Evolutionary conservation across 1,140 invertebrate genomes (phyloP), one percentile per base, ranked within the genome.

Genomic region (Psilanteris sp.): DNA sequence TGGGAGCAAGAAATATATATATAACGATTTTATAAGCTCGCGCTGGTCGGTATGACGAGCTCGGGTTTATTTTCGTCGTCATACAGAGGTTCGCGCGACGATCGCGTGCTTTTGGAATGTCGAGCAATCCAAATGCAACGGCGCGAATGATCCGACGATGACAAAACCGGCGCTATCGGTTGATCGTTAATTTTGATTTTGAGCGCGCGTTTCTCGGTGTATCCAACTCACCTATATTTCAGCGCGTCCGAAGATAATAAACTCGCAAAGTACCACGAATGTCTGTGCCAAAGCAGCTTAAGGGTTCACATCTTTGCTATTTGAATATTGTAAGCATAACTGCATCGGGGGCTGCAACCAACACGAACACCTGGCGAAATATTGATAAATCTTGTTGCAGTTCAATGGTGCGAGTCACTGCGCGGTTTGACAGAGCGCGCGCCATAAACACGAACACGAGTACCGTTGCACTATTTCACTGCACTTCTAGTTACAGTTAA

Each of bases 41-140:
- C 15, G 20, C 50, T 62, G 29, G 43, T 20, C 18, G 18, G 18
- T 5, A 20, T 20, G 18, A 20, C 18, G 18, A 20, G 18, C 18
- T 20, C 57, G 31, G 20, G 57, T 62, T 62, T 62, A 62, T 62
- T 62, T 62, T 62, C 31, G 43, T 62, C 57, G 39, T 27, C 43
- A 29, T 27, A n/a, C n/a, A 50, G 10, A 46, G n/a, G 22, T 62
- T 48, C 34, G 29, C 34, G 31, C 43, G 18, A 48, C 16, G 43
- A 27, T 48, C 43, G n/a, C n/a, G 39, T 48, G 43, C 57, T 48
- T 62, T 62, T 20, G 43, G 57, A 48, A 62, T 62, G 43, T 24
- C 37, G 46, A 22, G 43, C 57, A 62, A 46, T 46, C 57, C 41
- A 62, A 48, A 62, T 62, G 27, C 20, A 16, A 39, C 22, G 11